phyloP scores from a whole-genome alignment of 2,888 invertebrate genomes.

The Morpho achilles region DNA sequence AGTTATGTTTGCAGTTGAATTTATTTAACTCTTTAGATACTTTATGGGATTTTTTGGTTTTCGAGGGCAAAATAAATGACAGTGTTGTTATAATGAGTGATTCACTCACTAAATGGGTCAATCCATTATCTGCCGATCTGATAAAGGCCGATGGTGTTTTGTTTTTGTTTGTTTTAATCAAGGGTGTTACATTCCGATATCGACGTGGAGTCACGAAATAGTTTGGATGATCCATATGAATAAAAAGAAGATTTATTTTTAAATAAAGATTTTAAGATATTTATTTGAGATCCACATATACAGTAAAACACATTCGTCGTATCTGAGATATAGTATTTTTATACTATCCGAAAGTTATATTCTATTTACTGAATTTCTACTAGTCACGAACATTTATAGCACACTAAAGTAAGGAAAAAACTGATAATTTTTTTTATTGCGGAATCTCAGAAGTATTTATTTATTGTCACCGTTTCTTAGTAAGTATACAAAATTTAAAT shows the following conservation, averaged over 20 bases:
- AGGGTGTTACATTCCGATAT: conserved; percentile 55
- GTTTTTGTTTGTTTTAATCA: conserved; percentile 50
- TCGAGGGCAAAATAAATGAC: conserved; percentile 5
- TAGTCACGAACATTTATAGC: too few species aligned
- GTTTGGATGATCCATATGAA: neutral
- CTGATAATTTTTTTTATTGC: too few species aligned
- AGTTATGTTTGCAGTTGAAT: conserved; percentile 5
- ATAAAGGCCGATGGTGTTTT: conserved; percentile 44
- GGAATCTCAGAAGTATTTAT: too few species aligned
- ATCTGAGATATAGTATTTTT: too few species aligned
- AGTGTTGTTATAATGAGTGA: conserved; percentile 49
- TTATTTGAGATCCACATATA: too few species aligned
- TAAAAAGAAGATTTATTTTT: too few species aligned
- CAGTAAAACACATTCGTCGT: too few species aligned
- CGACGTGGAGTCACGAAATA: conserved; percentile 31
- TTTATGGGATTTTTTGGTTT: conserved; percentile 5
- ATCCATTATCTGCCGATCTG: conserved; percentile 73
- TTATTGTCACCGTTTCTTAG: too few species aligned
- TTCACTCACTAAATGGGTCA: conserved; percentile 71
- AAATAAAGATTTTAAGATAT: too few species aligned
- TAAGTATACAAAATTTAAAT: neutral
- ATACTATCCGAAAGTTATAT: too few species aligned
- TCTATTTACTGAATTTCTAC: too few species aligned
- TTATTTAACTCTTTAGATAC: neutral
- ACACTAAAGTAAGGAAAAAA: too few species aligned